Evolutionary conservation across 2,888 invertebrate genomes (phyloP).

Genomic region (Hydriomena furcata): DNA sequence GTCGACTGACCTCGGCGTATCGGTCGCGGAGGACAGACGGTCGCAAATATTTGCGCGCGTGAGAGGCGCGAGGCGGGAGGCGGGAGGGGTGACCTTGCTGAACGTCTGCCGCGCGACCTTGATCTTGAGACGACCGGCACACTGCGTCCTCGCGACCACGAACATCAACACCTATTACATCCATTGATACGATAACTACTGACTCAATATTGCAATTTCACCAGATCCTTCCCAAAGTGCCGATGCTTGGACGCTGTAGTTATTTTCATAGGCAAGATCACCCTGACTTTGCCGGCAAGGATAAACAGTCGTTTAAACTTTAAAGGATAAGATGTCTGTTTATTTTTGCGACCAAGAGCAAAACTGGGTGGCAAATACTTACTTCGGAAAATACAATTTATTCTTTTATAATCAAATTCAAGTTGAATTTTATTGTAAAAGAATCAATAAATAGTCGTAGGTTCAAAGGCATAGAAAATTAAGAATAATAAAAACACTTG

Average conservation of each 20-base stretch:
- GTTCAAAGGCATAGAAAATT: too few relatives aligned
- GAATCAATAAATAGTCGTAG: too few relatives aligned
- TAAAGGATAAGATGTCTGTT: too few relatives aligned
- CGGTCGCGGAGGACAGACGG: constrained; percentile 83
- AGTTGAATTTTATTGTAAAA: too few relatives aligned
- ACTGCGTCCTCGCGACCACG: constrained; percentile 37
- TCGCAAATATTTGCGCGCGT: constrained; percentile 80
- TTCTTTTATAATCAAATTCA: too few relatives aligned
- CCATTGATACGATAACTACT: constrained; percentile 16
- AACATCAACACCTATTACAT: constrained; percentile 57
- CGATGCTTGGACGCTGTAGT: constrained; percentile 14
- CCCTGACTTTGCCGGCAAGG: constrained; percentile 18
- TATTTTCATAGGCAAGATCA: constrained; percentile 22
- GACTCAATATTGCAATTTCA: constrained; percentile 18
- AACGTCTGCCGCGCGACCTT: constrained; percentile 78
- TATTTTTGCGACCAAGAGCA: constrained; percentile 8
- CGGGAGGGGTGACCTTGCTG: constrained; percentile 69
- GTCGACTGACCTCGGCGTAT: constrained; percentile 81
- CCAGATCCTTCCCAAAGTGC: constrained; percentile 24
- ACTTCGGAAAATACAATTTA: too few relatives aligned
- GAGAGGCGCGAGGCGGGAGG: constrained; percentile 52
- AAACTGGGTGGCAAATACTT: too few relatives aligned
- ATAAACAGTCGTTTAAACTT: constrained; percentile 15
- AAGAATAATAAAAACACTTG: too few relatives aligned
- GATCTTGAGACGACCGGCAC: constrained; percentile 82